Conservation (phyloP, 2,888 invertebrate species). For the Eilema depressum region DNA sequence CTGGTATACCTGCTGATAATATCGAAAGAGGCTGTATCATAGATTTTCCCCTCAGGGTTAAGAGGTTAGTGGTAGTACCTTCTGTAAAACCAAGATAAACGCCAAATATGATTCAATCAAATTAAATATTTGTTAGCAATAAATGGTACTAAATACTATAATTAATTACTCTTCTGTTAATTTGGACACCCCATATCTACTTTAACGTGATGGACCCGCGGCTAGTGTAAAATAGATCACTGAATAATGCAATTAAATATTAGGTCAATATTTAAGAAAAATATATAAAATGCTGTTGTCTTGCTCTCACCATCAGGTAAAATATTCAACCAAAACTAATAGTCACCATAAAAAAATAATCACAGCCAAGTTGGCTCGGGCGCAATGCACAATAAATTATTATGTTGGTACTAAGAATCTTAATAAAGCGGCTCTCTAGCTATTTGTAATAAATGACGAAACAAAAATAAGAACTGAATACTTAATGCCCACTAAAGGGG, state of each 20-base stretch:
- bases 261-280: not conserved
- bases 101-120: no score
- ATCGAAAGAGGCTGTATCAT: not conserved
- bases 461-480: constrained; percentile 80
- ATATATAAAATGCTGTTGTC: not conserved
- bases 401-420: constrained; percentile 76
- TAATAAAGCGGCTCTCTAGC: constrained; percentile 76
- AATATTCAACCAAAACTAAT: constrained; percentile 27
- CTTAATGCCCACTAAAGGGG: constrained; percentile 66
- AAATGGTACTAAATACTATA: no score
- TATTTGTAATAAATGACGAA: constrained; percentile 83
- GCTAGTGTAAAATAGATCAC: no score
- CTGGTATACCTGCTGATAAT: no score
- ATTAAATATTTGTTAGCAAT: no score
- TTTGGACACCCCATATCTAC: no score
- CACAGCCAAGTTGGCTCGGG: constrained; percentile 64
- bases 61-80: not conserved
- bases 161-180: no score
- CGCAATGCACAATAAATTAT: constrained; percentile 55
- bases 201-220: no score
- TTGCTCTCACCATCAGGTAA: constrained; percentile 21
- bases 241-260: no score
- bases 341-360: constrained; percentile 65
- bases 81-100: no score
- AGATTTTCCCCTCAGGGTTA: not conserved